Conservation (phyloP, 2,113 vertebrate genomes). For the Ptychochromis oligacanthus region DNA sequence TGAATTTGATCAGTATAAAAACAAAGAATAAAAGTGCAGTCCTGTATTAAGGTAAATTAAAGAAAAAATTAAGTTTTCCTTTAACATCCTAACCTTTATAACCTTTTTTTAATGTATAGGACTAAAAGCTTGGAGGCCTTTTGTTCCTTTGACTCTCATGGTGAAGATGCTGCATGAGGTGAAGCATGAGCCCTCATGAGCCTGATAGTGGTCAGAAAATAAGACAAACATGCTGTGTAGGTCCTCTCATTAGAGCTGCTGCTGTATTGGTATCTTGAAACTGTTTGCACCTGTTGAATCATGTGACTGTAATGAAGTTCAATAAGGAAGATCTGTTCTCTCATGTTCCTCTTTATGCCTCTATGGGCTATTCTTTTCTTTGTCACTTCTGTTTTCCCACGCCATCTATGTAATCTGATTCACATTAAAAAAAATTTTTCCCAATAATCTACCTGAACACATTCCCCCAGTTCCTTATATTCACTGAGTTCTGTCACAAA, state of each 20-base stretch:
- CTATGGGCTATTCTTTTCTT: background rate
- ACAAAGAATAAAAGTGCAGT: background rate
- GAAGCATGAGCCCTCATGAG: background rate
- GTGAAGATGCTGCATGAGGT: background rate
- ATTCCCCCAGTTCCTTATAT: background rate
- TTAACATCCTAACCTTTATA: no score
- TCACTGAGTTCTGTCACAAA: background rate
- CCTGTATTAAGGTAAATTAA: background rate
- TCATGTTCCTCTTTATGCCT: background rate
- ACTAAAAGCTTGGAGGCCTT: background rate
- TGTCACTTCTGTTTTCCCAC: background rate
- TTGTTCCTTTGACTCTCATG: background rate
- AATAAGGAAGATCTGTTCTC: background rate
- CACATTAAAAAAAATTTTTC: background rate
- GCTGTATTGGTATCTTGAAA: background rate
- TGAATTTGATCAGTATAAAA: background rate
- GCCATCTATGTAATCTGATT: background rate
- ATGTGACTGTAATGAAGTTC: background rate
- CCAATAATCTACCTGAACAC: background rate
- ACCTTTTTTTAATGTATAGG: no score
- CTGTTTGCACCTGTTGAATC: background rate
- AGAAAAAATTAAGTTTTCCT: background rate
- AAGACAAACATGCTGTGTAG: background rate
- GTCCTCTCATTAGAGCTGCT: background rate
- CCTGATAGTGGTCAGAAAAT: background rate